Base-by-base conservation (phyloP, 2,113 vertebrate species). In the Catharus fuscescens region DNA sequence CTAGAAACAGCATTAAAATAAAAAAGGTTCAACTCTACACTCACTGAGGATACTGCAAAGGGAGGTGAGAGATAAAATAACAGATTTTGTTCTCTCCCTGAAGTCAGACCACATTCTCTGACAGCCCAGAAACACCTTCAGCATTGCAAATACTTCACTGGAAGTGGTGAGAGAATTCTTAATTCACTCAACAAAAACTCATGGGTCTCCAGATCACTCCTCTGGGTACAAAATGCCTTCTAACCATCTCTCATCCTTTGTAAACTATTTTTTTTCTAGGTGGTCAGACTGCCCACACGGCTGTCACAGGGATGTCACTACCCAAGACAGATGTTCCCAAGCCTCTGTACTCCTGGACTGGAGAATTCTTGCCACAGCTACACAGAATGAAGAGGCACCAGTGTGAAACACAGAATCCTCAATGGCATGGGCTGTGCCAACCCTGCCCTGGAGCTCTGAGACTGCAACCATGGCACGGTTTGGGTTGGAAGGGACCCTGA, bases 281-380 rank as follows among this genome's bases (percentile, higher is more conserved):
- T 53, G 19, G 36, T 83, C 62, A 56, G 29, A 26, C 5, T 61
- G 29, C 23, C 25, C 44, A 83, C 20, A 5, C 0, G 6, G 18
- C 54, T 56, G 10, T 25, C 62, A 73, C 31, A 48, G 31, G 16
- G 81, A 84, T 48, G 25, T 9, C 38, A 34, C 36, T 36, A 8
- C 36, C 36, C 7, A 7, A 56, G 9, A 45, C 23, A 76, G 87
- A 71, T 38, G 10, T 11, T 80, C 52, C 86, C 34, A 61, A 56
- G 12, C 5, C 52, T 81, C 23, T 14, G 1, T 3, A 9, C 34
- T 38, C 7, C 20, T 18, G 12, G 21, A 9, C 0, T 59, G n/a
- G 18, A 59, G 64, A 66, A 31, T 1, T 73, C 31, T 47, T 54
- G 32, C 13, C 50, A 45, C 21, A 7, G 56, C 40, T 31, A 45